Evolutionary conservation across 1,140 invertebrate species (phyloP), one percentile per base, ranked within the genome.

Genomic region (Lepidostoma basale): DNA sequence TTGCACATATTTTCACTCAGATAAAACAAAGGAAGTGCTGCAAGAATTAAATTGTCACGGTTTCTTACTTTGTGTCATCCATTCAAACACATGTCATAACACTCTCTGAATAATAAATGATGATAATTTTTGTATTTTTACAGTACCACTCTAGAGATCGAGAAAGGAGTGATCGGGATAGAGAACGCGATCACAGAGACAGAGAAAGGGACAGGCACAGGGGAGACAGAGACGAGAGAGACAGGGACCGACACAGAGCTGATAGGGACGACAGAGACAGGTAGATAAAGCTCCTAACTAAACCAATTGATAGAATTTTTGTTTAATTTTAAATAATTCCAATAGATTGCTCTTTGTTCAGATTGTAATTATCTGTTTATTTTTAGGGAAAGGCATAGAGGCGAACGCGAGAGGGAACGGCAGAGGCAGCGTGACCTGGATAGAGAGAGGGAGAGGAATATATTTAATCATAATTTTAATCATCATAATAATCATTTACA

Each of bases 61-160:
- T n/a, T n/a, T n/a, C n/a, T n/a, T n/a, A n/a, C n/a, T n/a, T n/a
- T n/a, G n/a, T n/a, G n/a, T n/a, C n/a, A n/a, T n/a, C n/a, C n/a
- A n/a, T n/a, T n/a, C n/a, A n/a, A n/a, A n/a, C n/a, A n/a, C 4
- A 47, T 45, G 42, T 45, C 18, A 45, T 18, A 5, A 18, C 8
- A 44, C 12, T 3, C 2, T 56, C 6, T 62, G 52, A 39, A n/a
- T 3, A 67, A 49, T 40, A 54, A 58, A 16, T 58, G 49, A 63
- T 30, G 52, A 22, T 8, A 45, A 39, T 64, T 42, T 30, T 62
- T 2, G n/a, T 73, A 44, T 52, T 70, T 62, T 80, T 78, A 20
- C 76, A 85, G 84, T 83, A 84, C 63, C 76, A 78, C 69, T 79
- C 82, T 23, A 81, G 82, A 76, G 81, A 81, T 75, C 74, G 82